phyloP scores from a whole-genome alignment of 1,140 invertebrate genomes.

The Amphibalanus amphitrite region DNA sequence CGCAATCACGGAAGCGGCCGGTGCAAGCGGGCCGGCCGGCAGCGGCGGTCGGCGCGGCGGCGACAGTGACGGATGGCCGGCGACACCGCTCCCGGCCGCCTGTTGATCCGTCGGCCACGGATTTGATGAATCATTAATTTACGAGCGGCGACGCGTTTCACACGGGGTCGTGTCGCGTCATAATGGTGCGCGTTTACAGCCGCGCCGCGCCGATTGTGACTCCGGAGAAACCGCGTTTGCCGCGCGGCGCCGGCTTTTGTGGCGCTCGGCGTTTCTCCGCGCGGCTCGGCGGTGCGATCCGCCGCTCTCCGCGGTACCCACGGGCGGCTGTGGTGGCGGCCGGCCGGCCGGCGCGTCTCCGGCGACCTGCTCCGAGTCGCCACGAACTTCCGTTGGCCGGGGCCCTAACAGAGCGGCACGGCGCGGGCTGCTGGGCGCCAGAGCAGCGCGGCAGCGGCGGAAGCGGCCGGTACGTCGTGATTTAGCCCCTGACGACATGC shows the following conservation, averaged over 20 bases:
- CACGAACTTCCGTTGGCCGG: no score
- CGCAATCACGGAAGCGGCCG: not conserved
- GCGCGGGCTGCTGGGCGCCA: no score
- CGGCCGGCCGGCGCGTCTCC: no score
- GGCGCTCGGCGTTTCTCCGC: not conserved
- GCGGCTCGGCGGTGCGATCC: no score
- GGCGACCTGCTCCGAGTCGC: no score
- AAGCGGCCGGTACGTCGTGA: not conserved
- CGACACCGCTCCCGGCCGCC: no score
- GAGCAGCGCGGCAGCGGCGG: no score
- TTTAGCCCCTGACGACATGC: not conserved
- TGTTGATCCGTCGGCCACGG: not conserved
- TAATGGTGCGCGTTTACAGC: not conserved
- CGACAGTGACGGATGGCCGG: not conserved
- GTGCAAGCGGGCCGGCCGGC: not conserved
- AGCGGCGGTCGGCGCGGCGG: not conserved
- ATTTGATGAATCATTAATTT: slow-evolving; percentile 2
- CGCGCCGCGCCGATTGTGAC: not conserved
- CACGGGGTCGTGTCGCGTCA: not conserved
- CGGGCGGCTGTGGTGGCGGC: no score
- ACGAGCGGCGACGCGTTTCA: not conserved
- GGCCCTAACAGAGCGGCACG: no score
- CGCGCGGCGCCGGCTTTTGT: not conserved
- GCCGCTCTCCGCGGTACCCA: no score
- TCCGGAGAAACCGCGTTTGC: not conserved